Evolutionary conservation across 2,113 vertebrate genomes (phyloP), one percentile per base, ranked within the genome.

Genomic region (Sander lucioperca): DNA sequence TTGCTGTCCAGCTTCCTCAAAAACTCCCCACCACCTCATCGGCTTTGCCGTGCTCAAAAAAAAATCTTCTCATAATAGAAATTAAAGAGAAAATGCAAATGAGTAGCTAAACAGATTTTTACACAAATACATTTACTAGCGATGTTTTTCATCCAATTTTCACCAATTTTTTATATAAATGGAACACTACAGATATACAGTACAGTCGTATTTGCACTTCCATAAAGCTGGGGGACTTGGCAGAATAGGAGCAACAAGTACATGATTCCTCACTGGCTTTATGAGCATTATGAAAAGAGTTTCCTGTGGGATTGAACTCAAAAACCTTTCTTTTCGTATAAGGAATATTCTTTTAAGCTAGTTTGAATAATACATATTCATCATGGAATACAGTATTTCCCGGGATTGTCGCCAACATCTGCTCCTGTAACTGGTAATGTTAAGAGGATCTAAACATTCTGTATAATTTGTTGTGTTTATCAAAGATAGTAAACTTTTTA

Each of bases 181-280:
- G 59, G 18, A 30, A 30, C 57, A 33, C 58, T 2, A 58, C 23
- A 58, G 56, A 15, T 2, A 6, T 16, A 7, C 56, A 8, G 25
- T 16, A 7, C 56, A 8, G 25, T 27, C 3, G 25, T 16, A 16
- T 58, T 9, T 58, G 4, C 43, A 18, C 6, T 11, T 48, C 23
- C 47, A 53, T 53, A 30, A 53, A 62, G 11, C 30, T 36, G 33
- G 16, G 16, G 16, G 33, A 11, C 1, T 9, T 33, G 4, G 0
- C 30, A 39, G 59, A 21, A 3, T 2, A 30, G 25, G 27, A 16
- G 14, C 21, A 33, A 33, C 1, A 7, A 25, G 15, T 19, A 27
- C 47, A 8, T 12, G 10, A 53, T 69, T 30, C 48, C n/a, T 70
- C 68, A 23, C 67, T 11, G 67, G 67, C 67, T 70, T 70, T 39